Percentiles rank a stretch among this genome's conserved stretches.
Conservation (phyloP, 2,113 vertebrate genomes). For the Lathamus discolor region DNA sequence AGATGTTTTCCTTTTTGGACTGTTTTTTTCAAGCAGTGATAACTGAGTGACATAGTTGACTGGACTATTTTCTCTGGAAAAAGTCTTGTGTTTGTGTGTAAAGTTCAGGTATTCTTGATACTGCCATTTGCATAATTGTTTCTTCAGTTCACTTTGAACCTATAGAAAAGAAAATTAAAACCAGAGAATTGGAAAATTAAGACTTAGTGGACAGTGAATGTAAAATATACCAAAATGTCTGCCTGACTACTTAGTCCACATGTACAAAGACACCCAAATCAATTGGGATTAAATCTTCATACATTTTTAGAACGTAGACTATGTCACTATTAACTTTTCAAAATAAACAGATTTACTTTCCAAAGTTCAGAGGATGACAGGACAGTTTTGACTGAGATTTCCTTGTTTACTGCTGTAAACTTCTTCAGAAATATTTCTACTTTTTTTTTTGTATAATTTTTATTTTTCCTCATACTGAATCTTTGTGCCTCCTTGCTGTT, state of each 20-base stretch:
- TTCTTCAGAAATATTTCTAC: not conserved
- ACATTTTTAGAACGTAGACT: not conserved
- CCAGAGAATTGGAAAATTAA: not conserved
- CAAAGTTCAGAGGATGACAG: not conserved
- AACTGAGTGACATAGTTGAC: slow-evolving; percentile 75
- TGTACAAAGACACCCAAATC: not conserved
- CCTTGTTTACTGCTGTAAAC: not conserved
- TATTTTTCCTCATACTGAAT: not conserved
- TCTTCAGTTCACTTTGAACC: slow-evolving; percentile 84
- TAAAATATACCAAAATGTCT: not conserved
- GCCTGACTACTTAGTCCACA: not conserved
- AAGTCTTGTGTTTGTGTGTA: slow-evolving; percentile 58
- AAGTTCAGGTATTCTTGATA: slow-evolving; percentile 72
- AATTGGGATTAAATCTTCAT: not conserved
- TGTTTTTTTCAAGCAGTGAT: slow-evolving; percentile 71
- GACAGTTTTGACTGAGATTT: not conserved
- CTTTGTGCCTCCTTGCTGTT: not conserved
- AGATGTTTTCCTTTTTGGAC: slow-evolving; percentile 53
- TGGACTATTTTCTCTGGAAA: slow-evolving; percentile 80
- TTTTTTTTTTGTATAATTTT: not conserved
- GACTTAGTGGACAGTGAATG: not conserved
- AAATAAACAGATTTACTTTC: not conserved
- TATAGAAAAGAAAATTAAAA: not conserved
- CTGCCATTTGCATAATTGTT: slow-evolving; percentile 75
- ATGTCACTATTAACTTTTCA: not conserved